Evolutionary conservation across 1,140 invertebrate species (phyloP), one percentile per base, ranked within the genome.

Genomic region (Aphaenogaster floridana): DNA sequence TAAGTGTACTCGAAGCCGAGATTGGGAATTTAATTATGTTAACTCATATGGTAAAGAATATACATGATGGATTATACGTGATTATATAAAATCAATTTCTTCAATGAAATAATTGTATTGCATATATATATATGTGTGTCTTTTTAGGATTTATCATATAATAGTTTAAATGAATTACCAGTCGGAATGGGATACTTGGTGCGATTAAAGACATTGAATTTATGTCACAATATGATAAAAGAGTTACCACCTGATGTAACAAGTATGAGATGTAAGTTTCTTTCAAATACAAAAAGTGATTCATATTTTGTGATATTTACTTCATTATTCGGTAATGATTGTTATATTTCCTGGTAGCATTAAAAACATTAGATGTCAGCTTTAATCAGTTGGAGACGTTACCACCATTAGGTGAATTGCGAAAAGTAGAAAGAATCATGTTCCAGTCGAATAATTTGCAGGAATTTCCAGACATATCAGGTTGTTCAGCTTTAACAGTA

Each of bases 321-420:
- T 15, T 76, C 9, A n/a, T 13, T 13, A 50, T 84, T 39, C 68
- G 11, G 54, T 86, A 57, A 71, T 54, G n/a, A 64, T 28, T 39
- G 50, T 17, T 39, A 36, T 21, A 61, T 88, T 54, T 63, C 79
- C 3, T 74, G 57, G 48, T 69, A 97, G 97, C 93, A 61, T 92
- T 97, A 52, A 95, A 94, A 85, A 94, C 94, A 68, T 93, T 97
- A 85, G 97, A 97, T 94, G 92, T 96, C 11, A 96, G 95, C 57
- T 96, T 96, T 87, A 97, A 97, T 93, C 89, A 96, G 50, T 91
- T 97, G 28, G 96, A 96, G 80, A 91, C 92, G 42, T 92, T 99
- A 57, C 98, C 98, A n/a, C 95, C 97, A 63, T 95, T 99, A 90
- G 97, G 97, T 28, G 97, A 98, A 93, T 94, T 99, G n/a, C 94